Conservation (phyloP, 2,888 invertebrate genomes). For the Therioaphis trifolii region DNA sequence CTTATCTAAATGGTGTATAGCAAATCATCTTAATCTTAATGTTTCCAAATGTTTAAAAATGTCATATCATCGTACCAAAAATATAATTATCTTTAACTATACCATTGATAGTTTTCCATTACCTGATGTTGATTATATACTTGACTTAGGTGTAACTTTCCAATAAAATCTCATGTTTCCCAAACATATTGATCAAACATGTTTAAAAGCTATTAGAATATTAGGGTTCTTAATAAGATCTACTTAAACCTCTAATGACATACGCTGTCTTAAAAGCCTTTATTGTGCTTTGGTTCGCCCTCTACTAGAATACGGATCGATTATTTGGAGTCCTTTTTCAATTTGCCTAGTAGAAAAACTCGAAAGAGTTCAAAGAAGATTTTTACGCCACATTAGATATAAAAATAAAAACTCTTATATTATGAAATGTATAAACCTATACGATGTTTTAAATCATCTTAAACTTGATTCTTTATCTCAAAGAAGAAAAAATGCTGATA, state of each 20-base stretch:
- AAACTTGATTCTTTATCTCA: no score
- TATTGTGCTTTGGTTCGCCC: not conserved
- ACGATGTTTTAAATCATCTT: no score
- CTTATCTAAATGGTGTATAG: no score
- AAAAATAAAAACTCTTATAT: no score
- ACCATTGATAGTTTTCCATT: not conserved
- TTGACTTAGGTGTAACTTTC: not conserved
- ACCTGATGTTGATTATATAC: not conserved
- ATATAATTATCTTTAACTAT: slow-evolving; percentile 12
- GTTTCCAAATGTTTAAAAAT: not conserved
- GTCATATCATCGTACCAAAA: not conserved
- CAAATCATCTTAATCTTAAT: no score
- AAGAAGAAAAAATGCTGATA: no score
- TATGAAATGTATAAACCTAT: no score
- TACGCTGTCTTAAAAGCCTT: not conserved
- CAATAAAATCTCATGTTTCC: not conserved
- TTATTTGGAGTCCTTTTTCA: no score
- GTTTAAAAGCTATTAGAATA: not conserved
- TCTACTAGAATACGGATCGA: no score
- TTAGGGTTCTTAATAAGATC: not conserved
- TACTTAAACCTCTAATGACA: not conserved
- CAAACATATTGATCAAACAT: not conserved
- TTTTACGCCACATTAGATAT: no score
- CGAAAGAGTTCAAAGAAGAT: no score
- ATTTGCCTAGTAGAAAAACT: no score